Evolutionary conservation across 2,888 invertebrate genomes (phyloP).

Genomic region (Nephrotoma flavescens): DNA sequence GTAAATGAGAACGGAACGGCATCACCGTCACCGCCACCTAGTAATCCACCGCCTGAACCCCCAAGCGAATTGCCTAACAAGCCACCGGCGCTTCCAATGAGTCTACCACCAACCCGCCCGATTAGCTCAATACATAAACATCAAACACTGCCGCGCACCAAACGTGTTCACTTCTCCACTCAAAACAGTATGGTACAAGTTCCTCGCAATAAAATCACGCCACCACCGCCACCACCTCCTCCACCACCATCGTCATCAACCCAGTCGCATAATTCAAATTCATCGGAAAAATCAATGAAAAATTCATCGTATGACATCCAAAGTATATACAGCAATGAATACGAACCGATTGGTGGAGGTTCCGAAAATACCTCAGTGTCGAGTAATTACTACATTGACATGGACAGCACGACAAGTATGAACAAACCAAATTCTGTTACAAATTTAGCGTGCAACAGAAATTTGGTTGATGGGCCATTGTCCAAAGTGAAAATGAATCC

Average conservation of each 20-base stretch:
- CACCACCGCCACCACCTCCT: slow-evolving; percentile 3
- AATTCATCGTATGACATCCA: slow-evolving; percentile 16
- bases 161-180: slow-evolving; percentile 47
- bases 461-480: slow-evolving; percentile 12
- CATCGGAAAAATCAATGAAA: not conserved
- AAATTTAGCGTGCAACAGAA: slow-evolving; percentile 3
- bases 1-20: slow-evolving; percentile 17
- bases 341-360: slow-evolving; percentile 44
- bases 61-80: not conserved
- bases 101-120: slow-evolving; percentile 16
- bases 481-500: slow-evolving; percentile 27
- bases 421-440: slow-evolving; percentile 38
- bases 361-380: slow-evolving; percentile 22
- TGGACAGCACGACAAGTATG: slow-evolving; percentile 38
- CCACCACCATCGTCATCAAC: slow-evolving; percentile 17
- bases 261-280: slow-evolving; percentile 11
- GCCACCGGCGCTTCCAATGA: slow-evolving; percentile 5
- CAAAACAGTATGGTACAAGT: slow-evolving; percentile 42
- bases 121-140: slow-evolving; percentile 13
- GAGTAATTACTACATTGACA: slow-evolving; percentile 48
- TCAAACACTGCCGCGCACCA: slow-evolving; percentile 22
- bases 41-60: not conserved
- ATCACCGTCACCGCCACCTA: slow-evolving; percentile 27
- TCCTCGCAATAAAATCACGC: slow-evolving; percentile 16
- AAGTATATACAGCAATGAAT: slow-evolving; percentile 61